Base-by-base conservation (phyloP, 2,888 invertebrate genomes). In the Prosapia bicincta region DNA sequence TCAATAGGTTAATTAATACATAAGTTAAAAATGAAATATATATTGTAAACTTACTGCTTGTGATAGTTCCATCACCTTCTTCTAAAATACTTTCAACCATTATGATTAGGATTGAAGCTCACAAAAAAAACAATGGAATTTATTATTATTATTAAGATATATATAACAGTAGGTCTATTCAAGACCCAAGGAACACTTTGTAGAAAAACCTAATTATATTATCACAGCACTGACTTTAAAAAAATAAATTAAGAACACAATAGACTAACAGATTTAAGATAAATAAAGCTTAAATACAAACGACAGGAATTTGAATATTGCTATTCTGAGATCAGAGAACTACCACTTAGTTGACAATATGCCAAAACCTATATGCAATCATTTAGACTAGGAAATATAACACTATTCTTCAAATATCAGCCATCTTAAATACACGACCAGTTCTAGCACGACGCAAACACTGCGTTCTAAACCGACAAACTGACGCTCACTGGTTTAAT, bases 81-180 rank as follows among this genome's bases (percentile, higher is more conserved):
- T 91, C 91, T 80, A 89, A 84, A 83, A 90, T 90, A 83, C 89
- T 88, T 85, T 91, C 90, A 81, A 91, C 91, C 91, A 91, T 90
- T 81, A 83, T 85, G 71, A 30, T 70, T 54, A 75, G 13, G 38
- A 32, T 54, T 3, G 13, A 43, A 13, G 6, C n/a, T 32, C 24
- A 15, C 28, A 38, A 7, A 24, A 23, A n/a, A n/a, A 3, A 15
- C 32, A 23, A 28, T 66, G 38, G 38, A 38, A 26, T 66, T 68
- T 68, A 72, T 68, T n/a, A n/a, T n/a, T n/a, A 30, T 30, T 5
- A 70, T 72, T 72, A 65, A 54, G 69, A 69, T 66, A 73, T 69
- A n/a, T n/a, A 26, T 72, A 76, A 38, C 68, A 76, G 71, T 71
- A 76, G 32, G 66, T 77, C 72, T 65, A 72, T 65, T 30, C 54